A percentile compares a stretch with the other conserved stretches of the same genome.
Conservation (phyloP, 2,113 vertebrate species). For the Sinocyclocheilus anophthalmus region DNA sequence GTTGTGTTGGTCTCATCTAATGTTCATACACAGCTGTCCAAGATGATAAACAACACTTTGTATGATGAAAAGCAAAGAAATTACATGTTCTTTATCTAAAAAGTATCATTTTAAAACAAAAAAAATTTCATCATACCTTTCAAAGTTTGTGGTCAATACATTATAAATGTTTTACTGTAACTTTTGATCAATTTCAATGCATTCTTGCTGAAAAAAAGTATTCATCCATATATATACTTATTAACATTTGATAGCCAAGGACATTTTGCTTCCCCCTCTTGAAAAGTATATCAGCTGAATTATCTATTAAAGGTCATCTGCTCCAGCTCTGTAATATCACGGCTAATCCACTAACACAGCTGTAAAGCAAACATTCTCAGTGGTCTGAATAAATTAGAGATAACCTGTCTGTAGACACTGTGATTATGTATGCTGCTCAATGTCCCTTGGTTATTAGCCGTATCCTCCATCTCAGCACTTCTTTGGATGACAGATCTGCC, state of each 20-base stretch:
- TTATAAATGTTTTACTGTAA: no score
- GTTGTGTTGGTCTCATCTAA: not conserved
- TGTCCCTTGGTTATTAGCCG: constrained; percentile 21
- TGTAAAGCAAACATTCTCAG: constrained; percentile 22
- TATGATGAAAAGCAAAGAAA: no score
- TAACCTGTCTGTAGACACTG: constrained; percentile 28
- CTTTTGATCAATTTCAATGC: no score
- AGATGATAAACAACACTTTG: no score
- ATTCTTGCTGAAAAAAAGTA: no score
- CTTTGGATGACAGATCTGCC: constrained; percentile 38
- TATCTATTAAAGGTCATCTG: constrained; percentile 14
- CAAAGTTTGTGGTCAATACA: no score
- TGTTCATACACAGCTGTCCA: not conserved
- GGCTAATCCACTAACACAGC: constrained; percentile 10
- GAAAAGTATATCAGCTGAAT: not conserved
- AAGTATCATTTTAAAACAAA: no score
- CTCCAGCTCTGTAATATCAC: not conserved
- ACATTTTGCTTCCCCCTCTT: not conserved
- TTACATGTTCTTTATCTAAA: no score
- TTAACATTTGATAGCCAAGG: no score
- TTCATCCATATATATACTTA: no score
- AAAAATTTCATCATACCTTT: no score
- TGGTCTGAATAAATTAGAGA: not conserved
- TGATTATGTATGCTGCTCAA: constrained; percentile 28
- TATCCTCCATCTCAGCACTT: constrained; percentile 42